Base-by-base conservation (phyloP, 2,797 vertebrate genomes). In the Bovichtus diacanthus region DNA sequence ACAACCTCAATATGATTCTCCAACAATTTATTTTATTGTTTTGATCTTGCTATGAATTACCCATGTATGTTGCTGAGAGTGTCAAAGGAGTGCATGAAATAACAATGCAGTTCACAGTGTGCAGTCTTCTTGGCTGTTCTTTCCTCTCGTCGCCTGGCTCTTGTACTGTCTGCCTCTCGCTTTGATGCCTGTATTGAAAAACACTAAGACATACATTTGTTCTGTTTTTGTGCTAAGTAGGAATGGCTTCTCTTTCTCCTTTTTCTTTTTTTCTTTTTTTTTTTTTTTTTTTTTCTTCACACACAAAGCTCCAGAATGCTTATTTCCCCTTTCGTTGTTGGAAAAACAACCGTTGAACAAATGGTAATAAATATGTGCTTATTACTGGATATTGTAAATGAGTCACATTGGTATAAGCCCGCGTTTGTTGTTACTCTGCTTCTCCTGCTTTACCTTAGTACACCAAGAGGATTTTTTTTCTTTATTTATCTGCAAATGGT, bases 1-100 rank as follows among this genome's bases (percentile, higher is more conserved):
- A 87, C 83, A 86, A 68, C 61, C 78, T 70, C 80, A 47, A 78
- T 79, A 80, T 73, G 72, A 80, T 78, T 86, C 81, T 65, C 49
- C 0, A 5, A 78, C 86, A 81, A 59, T 91, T 85, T 81, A 64
- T 83, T 88, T 88, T 72, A 88, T 83, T 90, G 88, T 92, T 92
- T 87, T 88, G 86, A 91, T 92, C 81, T 78, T 16, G 25, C 61
- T 36, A 79, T 80, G 87, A 91, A 90, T 91, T 91, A 88, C 83
- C 80, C 75, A 89, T 86, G 81, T 89, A 87, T 69, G 81, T 83
- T 81, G 80, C 72, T 23, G 73, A 74, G 81, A 90, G 85, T 88
- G 87, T 85, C 85, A 90, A 83, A 38, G 71, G 79, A 83, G 63
- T 69, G 73, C 58, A 79, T 78, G 80, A 90, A 92, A 91, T 87